Conservation (phyloP, 1,140 invertebrate species). For the Monochamus saltuarius region DNA sequence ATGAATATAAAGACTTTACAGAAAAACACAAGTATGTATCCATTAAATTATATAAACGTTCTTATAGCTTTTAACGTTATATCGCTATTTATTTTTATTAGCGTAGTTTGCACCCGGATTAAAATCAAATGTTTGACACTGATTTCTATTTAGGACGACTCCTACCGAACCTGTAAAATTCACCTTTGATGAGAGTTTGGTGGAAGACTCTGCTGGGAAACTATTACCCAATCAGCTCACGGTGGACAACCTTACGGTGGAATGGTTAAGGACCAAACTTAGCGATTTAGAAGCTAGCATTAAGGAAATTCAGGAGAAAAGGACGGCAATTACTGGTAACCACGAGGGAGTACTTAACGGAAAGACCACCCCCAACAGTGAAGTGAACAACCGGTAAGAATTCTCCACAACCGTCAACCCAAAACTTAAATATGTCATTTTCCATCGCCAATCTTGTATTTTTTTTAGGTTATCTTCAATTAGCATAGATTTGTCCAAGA, state of each 20-base stretch:
- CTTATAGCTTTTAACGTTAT: too few relatives aligned
- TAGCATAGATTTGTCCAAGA: conserved; percentile 42
- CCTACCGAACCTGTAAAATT: conserved; percentile 73
- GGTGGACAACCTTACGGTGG: conserved; percentile 88
- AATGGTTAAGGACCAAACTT: conserved; percentile 77
- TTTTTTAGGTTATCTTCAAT: conserved; percentile 33
- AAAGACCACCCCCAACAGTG: conserved; percentile 42
- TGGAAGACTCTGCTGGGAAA: conserved; percentile 81
- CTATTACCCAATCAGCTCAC: conserved; percentile 79
- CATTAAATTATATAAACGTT: too few relatives aligned
- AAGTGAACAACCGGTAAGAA: conserved; percentile 43
- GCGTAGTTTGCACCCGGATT: too few relatives aligned
- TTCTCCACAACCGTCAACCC: background rate
- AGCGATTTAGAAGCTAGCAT: conserved; percentile 72
- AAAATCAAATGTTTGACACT: too few relatives aligned
- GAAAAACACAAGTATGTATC: conserved; percentile 74
- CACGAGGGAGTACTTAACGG: conserved; percentile 39
- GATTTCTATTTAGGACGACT: conserved; percentile 63
- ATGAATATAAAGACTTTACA: conserved; percentile 81
- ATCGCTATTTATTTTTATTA: background rate
- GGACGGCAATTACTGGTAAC: conserved; percentile 43
- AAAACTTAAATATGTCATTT: background rate
- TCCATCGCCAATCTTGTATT: too few relatives aligned
- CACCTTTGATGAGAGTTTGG: conserved; percentile 79
- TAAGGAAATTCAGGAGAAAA: conserved; percentile 68